phyloP scores from a whole-genome alignment of 2,113 vertebrate genomes.

The Strix aluco region DNA sequence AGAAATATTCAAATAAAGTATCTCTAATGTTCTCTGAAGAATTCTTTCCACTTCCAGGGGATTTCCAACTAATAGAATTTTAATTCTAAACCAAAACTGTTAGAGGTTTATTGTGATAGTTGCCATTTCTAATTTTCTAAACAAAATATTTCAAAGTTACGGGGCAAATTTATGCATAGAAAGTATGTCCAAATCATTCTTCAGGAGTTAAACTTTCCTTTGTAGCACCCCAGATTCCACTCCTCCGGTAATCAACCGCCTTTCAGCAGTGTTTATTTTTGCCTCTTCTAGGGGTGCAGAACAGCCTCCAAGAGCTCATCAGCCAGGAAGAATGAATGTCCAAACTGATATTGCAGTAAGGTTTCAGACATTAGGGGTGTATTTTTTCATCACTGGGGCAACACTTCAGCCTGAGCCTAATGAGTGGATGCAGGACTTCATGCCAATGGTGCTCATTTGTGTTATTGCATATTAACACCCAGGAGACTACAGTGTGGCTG shows the following conservation, averaged over 20 bases:
- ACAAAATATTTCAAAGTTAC: neutral
- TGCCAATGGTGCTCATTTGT: neutral
- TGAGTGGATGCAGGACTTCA: neutral
- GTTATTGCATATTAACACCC: neutral
- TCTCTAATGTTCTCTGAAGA: neutral
- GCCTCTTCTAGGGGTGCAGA: neutral
- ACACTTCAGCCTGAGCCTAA: neutral
- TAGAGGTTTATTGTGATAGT: neutral
- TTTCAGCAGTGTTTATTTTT: neutral
- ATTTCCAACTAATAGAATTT: neutral
- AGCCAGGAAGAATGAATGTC: neutral
- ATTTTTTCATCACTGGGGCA: neutral
- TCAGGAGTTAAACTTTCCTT: neutral
- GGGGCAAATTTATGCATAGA: neutral
- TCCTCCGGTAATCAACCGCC: neutral
- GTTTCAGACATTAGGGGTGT: neutral
- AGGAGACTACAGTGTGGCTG: neutral
- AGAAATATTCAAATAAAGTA: neutral
- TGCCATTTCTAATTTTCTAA: neutral
- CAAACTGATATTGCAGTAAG: too few species aligned
- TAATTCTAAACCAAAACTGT: neutral
- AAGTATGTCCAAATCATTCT: neutral
- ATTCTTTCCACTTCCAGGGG: neutral
- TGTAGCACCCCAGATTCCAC: neutral
- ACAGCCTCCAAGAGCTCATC: neutral